These are phyloP conservation scores for Rhynchotus rufescens DNA, from an alignment of 2,797 vertebrate species.

Conservation along the genomic window DNA sequence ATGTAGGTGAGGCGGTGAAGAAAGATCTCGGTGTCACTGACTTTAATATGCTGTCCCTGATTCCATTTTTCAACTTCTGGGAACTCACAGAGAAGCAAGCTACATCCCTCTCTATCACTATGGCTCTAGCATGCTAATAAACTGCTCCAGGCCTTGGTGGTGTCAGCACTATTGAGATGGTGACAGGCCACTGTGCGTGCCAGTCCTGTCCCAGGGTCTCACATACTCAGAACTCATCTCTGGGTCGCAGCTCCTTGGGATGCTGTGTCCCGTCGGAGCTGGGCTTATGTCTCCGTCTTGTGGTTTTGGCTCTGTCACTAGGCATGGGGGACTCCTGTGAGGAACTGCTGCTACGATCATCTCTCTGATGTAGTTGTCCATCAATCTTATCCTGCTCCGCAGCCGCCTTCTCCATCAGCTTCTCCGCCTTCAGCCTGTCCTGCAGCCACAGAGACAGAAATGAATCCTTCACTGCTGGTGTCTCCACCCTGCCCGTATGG, in stretches of 20 bases:
- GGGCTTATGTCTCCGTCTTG: background rate
- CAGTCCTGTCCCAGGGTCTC: background rate
- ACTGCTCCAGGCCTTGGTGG: background rate
- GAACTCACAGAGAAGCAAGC: constrained; percentile 20
- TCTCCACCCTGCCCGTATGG: rapidly evolving
- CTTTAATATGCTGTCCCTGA: background rate
- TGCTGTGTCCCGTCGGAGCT: constrained; percentile 23
- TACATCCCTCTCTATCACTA: constrained; percentile 10
- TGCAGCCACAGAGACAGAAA: constrained; percentile 55
- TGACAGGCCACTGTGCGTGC: background rate
- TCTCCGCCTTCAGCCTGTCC: constrained; percentile 90
- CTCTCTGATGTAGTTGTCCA: background rate
- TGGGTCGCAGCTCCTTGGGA: constrained; percentile 30
- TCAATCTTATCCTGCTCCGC: constrained; percentile 31
- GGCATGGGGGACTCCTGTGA: constrained; percentile 42
- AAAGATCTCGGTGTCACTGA: background rate
- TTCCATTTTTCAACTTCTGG: constrained; percentile 6
- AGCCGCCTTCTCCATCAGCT: constrained; percentile 75
- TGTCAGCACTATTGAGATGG: background rate
- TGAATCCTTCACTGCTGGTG: background rate
- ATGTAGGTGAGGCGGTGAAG: background rate
- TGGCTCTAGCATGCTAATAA: constrained; percentile 8
- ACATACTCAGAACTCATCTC: constrained; percentile 74
- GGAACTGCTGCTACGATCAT: background rate
- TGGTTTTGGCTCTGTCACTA: background rate